phyloP scores from a whole-genome alignment of 2,797 vertebrate species.

The Otus scops region DNA sequence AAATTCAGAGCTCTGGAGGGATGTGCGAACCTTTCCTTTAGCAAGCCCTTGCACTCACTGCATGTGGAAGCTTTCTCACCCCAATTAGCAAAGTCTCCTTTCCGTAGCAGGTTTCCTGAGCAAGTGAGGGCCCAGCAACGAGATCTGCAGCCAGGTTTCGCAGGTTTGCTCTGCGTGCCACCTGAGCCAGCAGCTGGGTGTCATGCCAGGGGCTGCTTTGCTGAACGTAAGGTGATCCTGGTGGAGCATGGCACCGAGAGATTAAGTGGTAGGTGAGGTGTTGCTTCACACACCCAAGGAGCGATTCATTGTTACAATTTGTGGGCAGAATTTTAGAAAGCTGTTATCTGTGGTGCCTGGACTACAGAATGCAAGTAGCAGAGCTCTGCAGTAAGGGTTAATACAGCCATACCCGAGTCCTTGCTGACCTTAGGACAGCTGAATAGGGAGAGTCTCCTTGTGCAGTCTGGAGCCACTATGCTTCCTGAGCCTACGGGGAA shows the following conservation, averaged over 20 bases:
- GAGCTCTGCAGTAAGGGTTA: not conserved
- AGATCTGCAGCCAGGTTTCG: not conserved
- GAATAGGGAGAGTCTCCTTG: not conserved
- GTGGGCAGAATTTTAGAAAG: not conserved
- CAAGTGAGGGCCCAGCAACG: not conserved
- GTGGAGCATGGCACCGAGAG: not conserved
- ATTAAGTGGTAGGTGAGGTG: not conserved
- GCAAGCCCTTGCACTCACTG: fast-evolving
- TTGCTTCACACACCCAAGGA: not conserved
- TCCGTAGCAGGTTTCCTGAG: not conserved
- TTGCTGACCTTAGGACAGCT: not conserved
- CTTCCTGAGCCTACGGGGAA: not conserved
- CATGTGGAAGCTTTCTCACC: not conserved
- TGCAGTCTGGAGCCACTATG: not conserved
- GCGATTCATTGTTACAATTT: not conserved
- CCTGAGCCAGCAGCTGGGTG: not conserved
- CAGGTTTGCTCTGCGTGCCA: not conserved
- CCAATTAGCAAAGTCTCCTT: not conserved
- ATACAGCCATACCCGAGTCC: not conserved
- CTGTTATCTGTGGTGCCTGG: not conserved
- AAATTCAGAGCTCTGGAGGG: not conserved
- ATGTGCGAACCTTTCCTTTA: not conserved
- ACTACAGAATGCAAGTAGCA: not conserved
- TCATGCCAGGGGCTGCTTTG: not conserved
- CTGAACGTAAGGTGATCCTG: not conserved